These are phyloP conservation scores for Anas platyrhynchos DNA, from an alignment of 2,113 vertebrate genomes.

Conservation along the genomic window DNA sequence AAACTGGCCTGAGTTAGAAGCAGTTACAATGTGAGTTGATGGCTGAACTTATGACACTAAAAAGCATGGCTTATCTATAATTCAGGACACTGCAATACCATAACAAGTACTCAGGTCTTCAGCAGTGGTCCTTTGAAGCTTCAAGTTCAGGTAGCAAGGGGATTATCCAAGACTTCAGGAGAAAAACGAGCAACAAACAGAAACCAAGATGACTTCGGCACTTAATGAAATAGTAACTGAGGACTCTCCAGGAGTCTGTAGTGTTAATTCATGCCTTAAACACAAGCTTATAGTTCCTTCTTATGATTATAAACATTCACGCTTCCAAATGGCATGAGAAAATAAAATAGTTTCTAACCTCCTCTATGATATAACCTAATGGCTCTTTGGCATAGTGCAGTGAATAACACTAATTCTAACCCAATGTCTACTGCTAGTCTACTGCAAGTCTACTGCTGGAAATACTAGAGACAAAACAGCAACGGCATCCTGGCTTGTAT, in stretches of 20 bases:
- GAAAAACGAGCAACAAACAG: not conserved
- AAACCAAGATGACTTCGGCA: too few species aligned
- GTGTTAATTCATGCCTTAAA: not conserved
- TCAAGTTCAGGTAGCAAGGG: rapidly evolving
- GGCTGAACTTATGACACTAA: not conserved
- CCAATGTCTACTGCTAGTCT: too few species aligned
- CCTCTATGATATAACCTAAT: not conserved
- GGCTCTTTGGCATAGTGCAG: not conserved
- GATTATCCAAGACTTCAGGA: not conserved
- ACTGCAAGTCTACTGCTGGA: not conserved
- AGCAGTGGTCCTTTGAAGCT: rapidly evolving
- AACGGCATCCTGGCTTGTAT: too few species aligned
- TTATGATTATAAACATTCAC: not conserved
- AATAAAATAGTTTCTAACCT: not conserved
- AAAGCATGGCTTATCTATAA: not conserved
- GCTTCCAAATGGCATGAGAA: rapidly evolving
- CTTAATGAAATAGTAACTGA: not conserved
- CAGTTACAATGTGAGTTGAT: not conserved
- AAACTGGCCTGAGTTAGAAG: not conserved
- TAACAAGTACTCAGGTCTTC: not conserved
- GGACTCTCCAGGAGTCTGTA: not conserved
- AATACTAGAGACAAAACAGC: not conserved
- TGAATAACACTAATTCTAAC: not conserved
- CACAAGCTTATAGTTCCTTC: not conserved
- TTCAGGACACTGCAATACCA: not conserved